Evolutionary conservation across 2,888 invertebrate genomes (phyloP).

Genomic region (Conchocele bisecta): DNA sequence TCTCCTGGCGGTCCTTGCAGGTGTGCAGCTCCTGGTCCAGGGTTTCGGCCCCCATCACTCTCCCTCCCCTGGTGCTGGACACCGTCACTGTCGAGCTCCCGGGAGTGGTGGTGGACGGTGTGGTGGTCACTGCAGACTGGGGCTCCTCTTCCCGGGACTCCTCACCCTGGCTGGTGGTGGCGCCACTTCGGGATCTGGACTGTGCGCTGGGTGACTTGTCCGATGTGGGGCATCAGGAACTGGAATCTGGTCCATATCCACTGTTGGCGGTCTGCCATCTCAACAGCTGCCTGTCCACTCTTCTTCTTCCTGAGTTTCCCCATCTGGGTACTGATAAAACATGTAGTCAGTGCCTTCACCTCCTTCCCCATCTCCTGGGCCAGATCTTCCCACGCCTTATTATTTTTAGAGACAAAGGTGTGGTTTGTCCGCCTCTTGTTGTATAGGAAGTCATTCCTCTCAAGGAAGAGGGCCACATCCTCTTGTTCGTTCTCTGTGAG

Average conservation of each 20-base stretch:
- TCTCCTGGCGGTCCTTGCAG: slow-evolving; percentile 45
- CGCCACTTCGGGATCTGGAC: slow-evolving; percentile 39
- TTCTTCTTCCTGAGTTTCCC: slow-evolving; percentile 25
- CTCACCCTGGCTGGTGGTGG: slow-evolving; percentile 38
- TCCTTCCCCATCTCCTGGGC: slow-evolving; percentile 21
- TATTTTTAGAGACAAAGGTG: slow-evolving; percentile 29
- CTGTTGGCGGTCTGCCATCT: slow-evolving; percentile 34
- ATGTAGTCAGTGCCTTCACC: slow-evolving; percentile 70
- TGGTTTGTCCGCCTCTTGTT: slow-evolving; percentile 43
- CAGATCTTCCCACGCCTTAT: slow-evolving; percentile 33
- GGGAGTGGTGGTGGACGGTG: slow-evolving; percentile 23
- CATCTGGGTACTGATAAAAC: too few relatives aligned
- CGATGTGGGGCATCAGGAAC: slow-evolving; percentile 44
- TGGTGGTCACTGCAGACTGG: slow-evolving; percentile 28
- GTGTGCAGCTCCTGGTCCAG: slow-evolving; percentile 35
- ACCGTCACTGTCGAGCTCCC: slow-evolving; percentile 33
- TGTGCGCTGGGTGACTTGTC: slow-evolving; percentile 44
- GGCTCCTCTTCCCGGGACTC: slow-evolving; percentile 33
- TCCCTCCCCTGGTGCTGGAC: slow-evolving; percentile 28
- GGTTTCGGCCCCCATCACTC: slow-evolving; percentile 29
- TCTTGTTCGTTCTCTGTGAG: slow-evolving; percentile 44
- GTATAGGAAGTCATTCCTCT: slow-evolving; percentile 41
- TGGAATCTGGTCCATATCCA: slow-evolving; percentile 36
- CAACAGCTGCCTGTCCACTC: slow-evolving; percentile 40
- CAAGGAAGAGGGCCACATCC: slow-evolving; percentile 44